Conservation (phyloP, 2,888 invertebrate species). For the Coleophora deauratella region DNA sequence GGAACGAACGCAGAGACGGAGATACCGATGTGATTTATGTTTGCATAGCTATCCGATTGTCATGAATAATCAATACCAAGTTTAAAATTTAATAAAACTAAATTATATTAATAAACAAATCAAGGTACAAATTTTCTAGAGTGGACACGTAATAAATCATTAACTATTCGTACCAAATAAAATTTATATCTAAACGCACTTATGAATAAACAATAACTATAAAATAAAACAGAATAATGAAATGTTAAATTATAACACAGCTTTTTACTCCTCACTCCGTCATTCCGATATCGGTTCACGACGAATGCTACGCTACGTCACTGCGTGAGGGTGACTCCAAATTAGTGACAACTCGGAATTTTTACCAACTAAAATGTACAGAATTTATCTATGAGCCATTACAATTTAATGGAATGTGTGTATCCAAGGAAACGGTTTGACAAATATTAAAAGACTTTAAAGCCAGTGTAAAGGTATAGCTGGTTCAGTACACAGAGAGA, state of each 20-base stretch:
- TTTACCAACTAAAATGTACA: slow-evolving; percentile 34
- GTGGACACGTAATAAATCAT: slow-evolving; percentile 54
- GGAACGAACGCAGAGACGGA: slow-evolving; percentile 23
- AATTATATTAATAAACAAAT: slow-evolving; percentile 63
- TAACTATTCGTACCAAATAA: slow-evolving; percentile 68
- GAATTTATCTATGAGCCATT: slow-evolving; percentile 46
- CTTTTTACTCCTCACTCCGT: slow-evolving; percentile 60
- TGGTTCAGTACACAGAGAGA: slow-evolving; percentile 27
- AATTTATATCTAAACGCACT: slow-evolving; percentile 69
- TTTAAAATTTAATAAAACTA: slow-evolving; percentile 55
- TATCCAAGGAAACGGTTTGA: slow-evolving; percentile 20
- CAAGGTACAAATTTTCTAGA: slow-evolving; percentile 67
- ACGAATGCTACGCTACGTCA: slow-evolving; percentile 54
- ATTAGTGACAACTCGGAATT: slow-evolving; percentile 8
- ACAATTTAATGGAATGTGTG: slow-evolving; percentile 65
- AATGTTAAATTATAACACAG: slow-evolving; percentile 73
- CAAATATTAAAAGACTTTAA: slow-evolving; percentile 6
- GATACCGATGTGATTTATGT: slow-evolving; percentile 27
- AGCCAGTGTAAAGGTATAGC: slow-evolving; percentile 21
- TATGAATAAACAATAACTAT: slow-evolving; percentile 70
- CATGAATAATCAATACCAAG: slow-evolving; percentile 67
- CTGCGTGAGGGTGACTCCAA: slow-evolving; percentile 10
- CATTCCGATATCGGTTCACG: slow-evolving; percentile 49
- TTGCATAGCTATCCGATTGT: slow-evolving; percentile 37
- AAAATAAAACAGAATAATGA: slow-evolving; percentile 72